Base-by-base conservation (phyloP, 2,797 vertebrate genomes). In the Acropternis orthonyx region DNA sequence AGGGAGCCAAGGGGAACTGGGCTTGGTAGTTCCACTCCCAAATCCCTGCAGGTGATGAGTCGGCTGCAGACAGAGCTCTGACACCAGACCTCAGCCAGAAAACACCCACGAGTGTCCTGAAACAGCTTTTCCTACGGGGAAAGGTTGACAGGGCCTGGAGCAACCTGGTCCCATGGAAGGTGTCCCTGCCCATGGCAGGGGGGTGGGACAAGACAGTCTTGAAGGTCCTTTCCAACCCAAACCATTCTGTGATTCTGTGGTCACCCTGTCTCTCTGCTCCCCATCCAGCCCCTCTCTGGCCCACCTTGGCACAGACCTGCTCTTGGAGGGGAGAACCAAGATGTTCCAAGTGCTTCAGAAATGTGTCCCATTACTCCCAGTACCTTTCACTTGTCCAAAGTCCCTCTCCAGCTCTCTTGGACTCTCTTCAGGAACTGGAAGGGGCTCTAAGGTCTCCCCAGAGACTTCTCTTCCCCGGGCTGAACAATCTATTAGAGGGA, bases 261-360 rank as follows among this genome's bases (percentile, higher is more conserved):
- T 23, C 52, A 41, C 3, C 20, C 8, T 17, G 22, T 27, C 22
- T 27, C 28, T 27, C 4, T 1, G 15, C 58, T 48, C 71, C 44
- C 32, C 14, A 21, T 3, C 12, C 83, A 74, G 61, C 6, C 27
- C 36, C 32, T n/a, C 61, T 61, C n/a, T 59, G 39, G 30, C 32
- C 19, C 54, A 43, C n/a, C 54, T 52, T 0, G 0, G 24, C 69
- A 69, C 2, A 34, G 14, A 34, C 19, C 43, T 2, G 18, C 30
- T 23, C 28, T 24, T 12, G 16, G 39, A 69, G 3, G 3, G 7
- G 23, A n/a, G 8, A 43, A 44, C 9, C 5, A n/a, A 65, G 28
- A n/a, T 14, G 41, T 46, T 28, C 41, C 32, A 61, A 59, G 54
- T 4, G 34, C n/a, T 37, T 71, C 34, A n/a, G 27, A 49, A 72